These are phyloP conservation scores for Apantesis nais DNA, from an alignment of 2,888 invertebrate species.

Conservation along the genomic window DNA sequence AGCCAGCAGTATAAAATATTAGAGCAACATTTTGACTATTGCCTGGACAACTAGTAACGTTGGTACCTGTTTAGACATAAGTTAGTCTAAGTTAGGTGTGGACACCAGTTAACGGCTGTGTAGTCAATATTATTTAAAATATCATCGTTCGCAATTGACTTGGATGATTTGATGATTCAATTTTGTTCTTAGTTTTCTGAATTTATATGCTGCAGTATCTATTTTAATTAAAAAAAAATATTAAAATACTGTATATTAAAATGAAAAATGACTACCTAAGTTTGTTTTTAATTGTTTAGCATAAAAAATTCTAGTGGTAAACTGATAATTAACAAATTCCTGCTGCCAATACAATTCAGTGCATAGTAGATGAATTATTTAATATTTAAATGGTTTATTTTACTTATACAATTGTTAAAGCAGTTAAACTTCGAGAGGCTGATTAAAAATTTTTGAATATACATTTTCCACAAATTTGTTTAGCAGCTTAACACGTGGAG, in stretches of 20 bases:
- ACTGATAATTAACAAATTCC: not conserved
- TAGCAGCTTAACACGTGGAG: too few relatives aligned
- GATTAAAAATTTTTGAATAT: not conserved
- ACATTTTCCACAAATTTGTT: not conserved
- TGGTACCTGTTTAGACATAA: constrained; percentile 23
- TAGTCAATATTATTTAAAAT: not conserved
- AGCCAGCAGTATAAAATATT: constrained; percentile 68
- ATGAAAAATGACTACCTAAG: not conserved
- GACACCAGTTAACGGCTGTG: constrained; percentile 17
- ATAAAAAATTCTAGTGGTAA: not conserved
- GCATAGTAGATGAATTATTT: not conserved
- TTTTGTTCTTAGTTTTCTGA: too few relatives aligned
- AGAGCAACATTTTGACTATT: constrained; percentile 78
- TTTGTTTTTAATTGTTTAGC: not conserved
- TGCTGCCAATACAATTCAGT: not conserved
- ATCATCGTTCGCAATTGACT: not conserved
- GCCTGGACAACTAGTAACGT: constrained; percentile 70
- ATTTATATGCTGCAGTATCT: too few relatives aligned
- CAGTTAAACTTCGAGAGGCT: not conserved
- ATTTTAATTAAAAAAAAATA: too few relatives aligned
- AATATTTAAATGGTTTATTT: too few relatives aligned
- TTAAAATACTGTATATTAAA: not conserved
- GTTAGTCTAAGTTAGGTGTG: constrained; percentile 25
- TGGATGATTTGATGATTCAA: not conserved
- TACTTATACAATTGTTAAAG: not conserved